These are phyloP conservation scores for Dendropsophus ebraccatus DNA, from an alignment of 2,113 vertebrate genomes.

Conservation along the genomic window DNA sequence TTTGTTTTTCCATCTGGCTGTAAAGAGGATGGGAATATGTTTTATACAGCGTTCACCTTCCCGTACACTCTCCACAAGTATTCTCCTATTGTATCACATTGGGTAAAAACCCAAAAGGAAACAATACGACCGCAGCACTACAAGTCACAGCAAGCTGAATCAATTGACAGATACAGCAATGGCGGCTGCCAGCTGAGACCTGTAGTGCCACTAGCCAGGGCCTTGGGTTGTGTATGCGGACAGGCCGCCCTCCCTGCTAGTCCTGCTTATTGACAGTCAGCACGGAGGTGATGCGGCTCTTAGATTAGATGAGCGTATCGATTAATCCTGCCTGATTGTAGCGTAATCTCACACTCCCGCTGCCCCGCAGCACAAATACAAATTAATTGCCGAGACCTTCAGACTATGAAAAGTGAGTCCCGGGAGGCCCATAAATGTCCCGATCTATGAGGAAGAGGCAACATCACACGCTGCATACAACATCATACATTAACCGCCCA, in stretches of 20 bases:
- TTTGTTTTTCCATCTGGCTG: not conserved
- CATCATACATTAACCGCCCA: not conserved
- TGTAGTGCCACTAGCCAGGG: not conserved
- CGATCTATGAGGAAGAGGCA: not conserved
- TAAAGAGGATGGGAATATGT: not conserved
- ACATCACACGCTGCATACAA: not conserved
- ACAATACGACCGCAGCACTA: not conserved
- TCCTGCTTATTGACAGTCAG: not conserved
- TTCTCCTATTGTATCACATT: not conserved
- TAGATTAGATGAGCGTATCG: conserved; percentile 28
- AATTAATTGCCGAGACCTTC: conserved; percentile 22
- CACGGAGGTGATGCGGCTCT: not conserved
- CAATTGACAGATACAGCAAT: too few relatives aligned
- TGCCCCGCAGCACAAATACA: not conserved
- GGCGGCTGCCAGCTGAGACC: not conserved
- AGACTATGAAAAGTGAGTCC: conserved; percentile 13
- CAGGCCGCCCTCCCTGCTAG: not conserved
- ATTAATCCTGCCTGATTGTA: conserved; percentile 16
- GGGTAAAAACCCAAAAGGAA: not conserved
- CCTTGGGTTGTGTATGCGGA: not conserved
- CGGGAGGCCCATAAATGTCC: conserved; percentile 18
- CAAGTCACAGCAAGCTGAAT: not conserved
- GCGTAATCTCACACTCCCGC: not conserved
- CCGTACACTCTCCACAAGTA: not conserved
- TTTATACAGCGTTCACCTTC: not conserved